Evolutionary conservation across 2,113 vertebrate species (phyloP).

Genomic region (Silurus meridionalis): DNA sequence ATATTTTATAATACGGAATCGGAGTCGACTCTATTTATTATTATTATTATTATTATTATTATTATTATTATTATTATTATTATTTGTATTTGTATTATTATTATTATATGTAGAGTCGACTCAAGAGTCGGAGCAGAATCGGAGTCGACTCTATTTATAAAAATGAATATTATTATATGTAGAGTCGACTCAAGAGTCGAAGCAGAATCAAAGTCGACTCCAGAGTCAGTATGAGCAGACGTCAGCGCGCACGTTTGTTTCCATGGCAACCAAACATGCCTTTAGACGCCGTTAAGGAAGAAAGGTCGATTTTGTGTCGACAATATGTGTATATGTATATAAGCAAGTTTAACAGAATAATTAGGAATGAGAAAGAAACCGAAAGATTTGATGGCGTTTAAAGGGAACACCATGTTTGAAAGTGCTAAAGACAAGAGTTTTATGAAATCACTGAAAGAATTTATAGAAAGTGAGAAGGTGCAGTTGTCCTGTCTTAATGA

Average conservation of each 20-base stretch:
- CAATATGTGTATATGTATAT: too few species aligned
- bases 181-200: neutral
- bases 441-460: conserved; percentile 59
- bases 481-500: conserved; percentile 56
- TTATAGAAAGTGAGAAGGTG: conserved; percentile 65
- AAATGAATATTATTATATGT: too few species aligned
- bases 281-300: neutral
- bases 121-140: too few species aligned
- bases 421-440: conserved; percentile 63
- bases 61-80: too few species aligned
- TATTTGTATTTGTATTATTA: too few species aligned
- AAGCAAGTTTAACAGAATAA: neutral
- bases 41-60: too few species aligned
- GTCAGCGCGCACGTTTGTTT: neutral
- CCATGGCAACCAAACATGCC: conserved; percentile 50
- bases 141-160: too few species aligned
- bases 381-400: conserved; percentile 9
- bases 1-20: too few species aligned
- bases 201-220: neutral
- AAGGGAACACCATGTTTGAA: neutral
- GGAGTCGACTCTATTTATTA: neutral
- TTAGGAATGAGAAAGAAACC: neutral
- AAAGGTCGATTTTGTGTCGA: neutral
- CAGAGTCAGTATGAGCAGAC: too few species aligned
- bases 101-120: too few species aligned